Base-by-base conservation (phyloP, 1,140 invertebrate genomes). In the Anastrepha obliqua region DNA sequence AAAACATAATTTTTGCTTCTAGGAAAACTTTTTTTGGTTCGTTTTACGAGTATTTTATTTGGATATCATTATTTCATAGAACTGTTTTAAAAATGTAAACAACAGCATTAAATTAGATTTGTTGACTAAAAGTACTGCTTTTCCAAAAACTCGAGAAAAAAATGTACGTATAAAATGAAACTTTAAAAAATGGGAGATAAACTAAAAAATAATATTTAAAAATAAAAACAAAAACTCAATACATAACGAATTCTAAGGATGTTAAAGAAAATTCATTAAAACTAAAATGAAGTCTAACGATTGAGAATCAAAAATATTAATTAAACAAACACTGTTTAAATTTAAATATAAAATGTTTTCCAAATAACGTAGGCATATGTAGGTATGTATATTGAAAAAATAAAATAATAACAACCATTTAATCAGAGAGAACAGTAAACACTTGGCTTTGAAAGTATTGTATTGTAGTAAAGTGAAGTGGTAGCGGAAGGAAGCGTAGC, bases 201-300 rank as follows among this genome's bases (percentile, higher is more conserved):
- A 74, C 15, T 13, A 44, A 70, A 70, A 17, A 9, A 17, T 42
- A 74, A 44, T 39, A 70, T 7, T 9, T n/a, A 67, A 11, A 62
- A 17, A 5, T 47, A 74, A 74, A 44, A 70, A 70, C 20, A 42
- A 8, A 67, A 39, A 62, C 51, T 7, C 51, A 55, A 55, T 55
- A 29, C 29, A 29, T 29, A 29, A 29, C 29, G 29, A 29, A 29
- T 29, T 29, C 0, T 29, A 67, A 67, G 29, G 65, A 29, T 67
- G 39, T 39, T 29, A 29, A 13, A 87, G 87, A 86, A 44, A 58
- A 88, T 64, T 86, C 89, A 87, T 87, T 88, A 90, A 89, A 90
- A 90, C 88, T 89, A 87, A 87, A 20, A 29, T 29, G 17, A 65
- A 62, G 89, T 29, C 64, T 65, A 65, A 74, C 42, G 67, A 20